These are phyloP conservation scores for Lagorchestes hirsutus DNA, from an alignment of 2,797 vertebrate species.

Conservation along the genomic window DNA sequence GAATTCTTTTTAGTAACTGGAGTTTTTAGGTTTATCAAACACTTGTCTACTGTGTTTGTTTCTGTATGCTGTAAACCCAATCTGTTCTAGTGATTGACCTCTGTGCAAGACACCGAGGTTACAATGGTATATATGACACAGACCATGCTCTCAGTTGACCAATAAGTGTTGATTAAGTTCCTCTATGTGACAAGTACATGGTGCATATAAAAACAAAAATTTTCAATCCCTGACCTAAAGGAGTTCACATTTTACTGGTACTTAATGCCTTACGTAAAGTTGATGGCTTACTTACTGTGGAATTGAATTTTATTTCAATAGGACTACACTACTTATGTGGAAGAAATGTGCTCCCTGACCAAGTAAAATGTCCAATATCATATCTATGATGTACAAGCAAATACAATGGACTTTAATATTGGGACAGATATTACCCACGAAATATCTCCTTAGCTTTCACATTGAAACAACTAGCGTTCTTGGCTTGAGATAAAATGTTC, in stretches of 20 bases:
- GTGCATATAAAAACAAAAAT: not conserved
- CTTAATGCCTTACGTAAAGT: not conserved
- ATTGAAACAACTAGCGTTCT: not conserved
- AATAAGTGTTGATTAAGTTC: not conserved
- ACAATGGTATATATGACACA: not conserved
- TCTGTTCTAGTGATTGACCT: not conserved
- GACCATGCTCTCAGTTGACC: not conserved
- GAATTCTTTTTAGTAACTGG: not conserved
- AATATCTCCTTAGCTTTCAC: not conserved
- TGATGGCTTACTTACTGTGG: not conserved
- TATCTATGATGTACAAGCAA: slow-evolving; percentile 1
- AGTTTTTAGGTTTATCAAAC: not conserved
- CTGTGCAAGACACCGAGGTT: not conserved
- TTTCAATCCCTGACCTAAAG: not conserved
- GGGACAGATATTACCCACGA: not conserved
- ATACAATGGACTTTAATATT: slow-evolving; percentile 8
- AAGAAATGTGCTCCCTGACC: not conserved
- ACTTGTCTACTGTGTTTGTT: not conserved
- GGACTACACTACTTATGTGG: not conserved
- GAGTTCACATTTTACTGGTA: not conserved
- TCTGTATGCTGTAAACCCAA: not conserved
- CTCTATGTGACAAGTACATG: not conserved
- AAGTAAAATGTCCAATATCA: not conserved
- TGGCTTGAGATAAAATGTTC: slow-evolving; percentile 53
- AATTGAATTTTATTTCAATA: not conserved